Percentiles rank a stretch among this genome's conserved stretches.
Conservation (phyloP, 2,113 vertebrate genomes). For the Centrocercus urophasianus region DNA sequence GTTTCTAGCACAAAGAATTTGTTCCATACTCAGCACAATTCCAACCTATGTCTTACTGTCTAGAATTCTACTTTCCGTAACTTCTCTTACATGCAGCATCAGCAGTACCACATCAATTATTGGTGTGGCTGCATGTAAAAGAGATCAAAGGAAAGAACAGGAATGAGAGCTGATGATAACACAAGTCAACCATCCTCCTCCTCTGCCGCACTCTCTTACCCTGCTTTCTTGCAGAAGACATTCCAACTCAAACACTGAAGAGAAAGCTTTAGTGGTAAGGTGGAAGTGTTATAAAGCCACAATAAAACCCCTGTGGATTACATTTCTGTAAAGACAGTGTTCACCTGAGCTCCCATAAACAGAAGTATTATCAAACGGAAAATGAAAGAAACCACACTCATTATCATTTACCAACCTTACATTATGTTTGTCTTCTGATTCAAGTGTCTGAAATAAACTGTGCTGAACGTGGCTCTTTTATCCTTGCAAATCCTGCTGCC, state of each 20-base stretch:
- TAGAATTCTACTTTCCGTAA: not conserved
- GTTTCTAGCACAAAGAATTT: not conserved
- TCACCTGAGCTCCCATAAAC: not conserved
- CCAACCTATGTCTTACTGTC: not conserved
- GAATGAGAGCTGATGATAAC: not conserved
- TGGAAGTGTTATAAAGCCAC: not conserved
- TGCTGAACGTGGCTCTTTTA: not conserved
- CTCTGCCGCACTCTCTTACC: not conserved
- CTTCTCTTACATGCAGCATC: not conserved
- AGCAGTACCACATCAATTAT: not conserved
- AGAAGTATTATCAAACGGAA: not conserved
- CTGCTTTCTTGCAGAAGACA: not conserved
- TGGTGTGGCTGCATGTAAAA: not conserved
- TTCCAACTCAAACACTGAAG: not conserved
- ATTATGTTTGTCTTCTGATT: constrained; percentile 60
- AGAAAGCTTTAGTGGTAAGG: not conserved
- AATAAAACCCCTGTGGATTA: not conserved
- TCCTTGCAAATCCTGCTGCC: not conserved
- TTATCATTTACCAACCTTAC: constrained; percentile 62
- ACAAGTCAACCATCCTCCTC: not conserved
- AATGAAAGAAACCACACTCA: not conserved
- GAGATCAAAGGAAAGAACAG: not conserved
- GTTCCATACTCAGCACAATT: not conserved
- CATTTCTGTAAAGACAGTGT: not conserved
- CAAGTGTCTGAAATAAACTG: constrained; percentile 63